Conservation (phyloP, 30 jellyfish, hydroid and myxozoan genomes). For the Aurelia sp. region DNA sequence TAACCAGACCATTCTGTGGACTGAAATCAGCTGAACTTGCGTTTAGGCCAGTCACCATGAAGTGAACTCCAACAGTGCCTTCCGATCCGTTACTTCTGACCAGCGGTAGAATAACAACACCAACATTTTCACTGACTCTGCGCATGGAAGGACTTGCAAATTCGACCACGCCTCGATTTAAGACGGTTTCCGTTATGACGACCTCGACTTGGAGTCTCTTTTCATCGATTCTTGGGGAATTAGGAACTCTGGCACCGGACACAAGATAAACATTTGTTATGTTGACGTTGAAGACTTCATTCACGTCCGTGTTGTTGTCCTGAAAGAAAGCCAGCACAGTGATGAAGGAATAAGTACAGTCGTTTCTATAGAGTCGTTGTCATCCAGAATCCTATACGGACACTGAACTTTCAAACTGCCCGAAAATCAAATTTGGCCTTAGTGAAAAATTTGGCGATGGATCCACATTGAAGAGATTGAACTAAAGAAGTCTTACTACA, state of each 20-base stretch:
- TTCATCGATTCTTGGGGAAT: slow-evolving; percentile 63
- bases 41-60: slow-evolving; percentile 29
- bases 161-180: slow-evolving; percentile 72
- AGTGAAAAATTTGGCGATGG: too few species aligned
- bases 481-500: too few species aligned
- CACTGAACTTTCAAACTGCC: too few species aligned
- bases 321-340: neutral
- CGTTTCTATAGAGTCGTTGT: too few species aligned
- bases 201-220: slow-evolving; percentile 68
- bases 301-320: slow-evolving; percentile 78
- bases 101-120: slow-evolving; percentile 43
- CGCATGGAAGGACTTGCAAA: slow-evolving; percentile 39
- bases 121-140: slow-evolving; percentile 72
- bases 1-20: slow-evolving; percentile 75
- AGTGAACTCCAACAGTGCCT: slow-evolving; percentile 91
- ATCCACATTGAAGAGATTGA: too few species aligned
- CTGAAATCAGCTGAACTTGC: slow-evolving; percentile 66
- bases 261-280: slow-evolving; percentile 71
- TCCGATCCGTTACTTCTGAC: slow-evolving; percentile 79
- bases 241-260: slow-evolving; percentile 55
- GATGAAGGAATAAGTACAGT: too few species aligned
- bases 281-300: slow-evolving; percentile 83
- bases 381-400: too few species aligned
- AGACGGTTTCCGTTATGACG: slow-evolving; percentile 84
- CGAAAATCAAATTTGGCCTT: too few species aligned